Evolutionary conservation across 1,140 invertebrate species (phyloP), one percentile per base, ranked within the genome.

Genomic region (Polypedilum pembai): DNA sequence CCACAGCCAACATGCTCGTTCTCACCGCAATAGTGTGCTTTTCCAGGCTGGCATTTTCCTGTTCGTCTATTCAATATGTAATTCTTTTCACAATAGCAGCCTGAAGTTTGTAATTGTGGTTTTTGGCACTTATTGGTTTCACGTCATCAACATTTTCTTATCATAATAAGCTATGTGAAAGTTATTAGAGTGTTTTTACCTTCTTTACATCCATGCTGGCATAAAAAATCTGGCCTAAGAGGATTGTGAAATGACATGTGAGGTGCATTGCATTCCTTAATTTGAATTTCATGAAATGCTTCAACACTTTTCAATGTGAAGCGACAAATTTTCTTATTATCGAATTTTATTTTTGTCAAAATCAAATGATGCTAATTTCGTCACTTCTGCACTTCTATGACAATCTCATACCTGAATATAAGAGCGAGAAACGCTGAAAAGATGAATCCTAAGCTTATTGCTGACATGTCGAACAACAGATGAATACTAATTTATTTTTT

Each of bases 141-240:
- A n/a, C 45, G 45, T 56, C 45, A 56, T 56, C 45, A 56, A 56
- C 12, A 56, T 12, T 45, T 56, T 4, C 12, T 33, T 33, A 3
- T 33, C 24, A 33, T 33, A 33, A 33, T 33, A 33, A 33, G 24
- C 24, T 3, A 33, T 33, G 24, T 33, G n/a, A 56, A 1, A 12
- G 45, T 15, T 15, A 3, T 56, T n/a, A 15, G 45, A 15, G 4
- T 56, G 45, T 4, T 4, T 56, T 56, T 56, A 56, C 45, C 45
- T 56, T 56, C 45, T 56, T n/a, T 56, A 56, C 45, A 56, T 12
- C 45, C 45, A 56, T 56, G 45, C 10, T 56, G 45, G n/a, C 45
- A 56, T n/a, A 56, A n/a, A n/a, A 56, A 56, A 56, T 56, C 45
- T n/a, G 45, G 45, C 45, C 45, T 56, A 56, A 56, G 45, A n/a